phyloP scores from a whole-genome alignment of 1,140 invertebrate species.

The Hylaeus anthracinus region DNA sequence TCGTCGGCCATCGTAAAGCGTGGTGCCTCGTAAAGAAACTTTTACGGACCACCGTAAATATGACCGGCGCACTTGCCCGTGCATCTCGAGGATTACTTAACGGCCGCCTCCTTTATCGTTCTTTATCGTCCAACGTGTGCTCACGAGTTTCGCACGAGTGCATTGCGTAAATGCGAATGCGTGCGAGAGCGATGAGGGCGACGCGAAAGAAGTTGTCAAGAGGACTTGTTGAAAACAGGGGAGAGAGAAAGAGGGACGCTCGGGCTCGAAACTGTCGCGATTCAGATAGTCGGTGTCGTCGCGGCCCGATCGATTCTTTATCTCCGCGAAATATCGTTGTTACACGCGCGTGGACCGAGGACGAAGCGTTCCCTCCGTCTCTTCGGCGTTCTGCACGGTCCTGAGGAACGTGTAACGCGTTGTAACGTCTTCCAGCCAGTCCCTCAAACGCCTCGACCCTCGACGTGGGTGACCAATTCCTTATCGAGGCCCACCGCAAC shows the following conservation, averaged over 20 bases:
- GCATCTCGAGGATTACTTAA: constrained; percentile 53
- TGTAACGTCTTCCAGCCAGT: not conserved
- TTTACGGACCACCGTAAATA: constrained; percentile 65
- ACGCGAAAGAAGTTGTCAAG: not conserved
- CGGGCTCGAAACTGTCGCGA: not conserved
- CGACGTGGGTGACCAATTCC: no score
- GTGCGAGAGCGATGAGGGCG: not conserved
- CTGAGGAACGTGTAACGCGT: not conserved
- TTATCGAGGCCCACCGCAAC: no score
- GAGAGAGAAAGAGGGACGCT: not conserved
- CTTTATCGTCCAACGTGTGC: constrained; percentile 13
- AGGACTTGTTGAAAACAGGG: not conserved
- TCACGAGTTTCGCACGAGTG: not conserved
- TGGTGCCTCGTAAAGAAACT: constrained; percentile 55
- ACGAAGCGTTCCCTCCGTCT: not conserved
- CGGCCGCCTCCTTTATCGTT: constrained; percentile 17
- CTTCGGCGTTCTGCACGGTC: no score
- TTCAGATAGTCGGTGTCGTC: not conserved
- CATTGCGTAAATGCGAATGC: constrained; percentile 5
- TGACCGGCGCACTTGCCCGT: constrained; percentile 39
- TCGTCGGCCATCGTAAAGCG: constrained; percentile 11
- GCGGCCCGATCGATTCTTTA: not conserved
- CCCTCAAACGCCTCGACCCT: no score
- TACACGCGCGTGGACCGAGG: not conserved
- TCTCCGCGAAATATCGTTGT: not conserved